Base-by-base conservation (phyloP, 2,888 invertebrate species). In the Atethmia centrago region DNA sequence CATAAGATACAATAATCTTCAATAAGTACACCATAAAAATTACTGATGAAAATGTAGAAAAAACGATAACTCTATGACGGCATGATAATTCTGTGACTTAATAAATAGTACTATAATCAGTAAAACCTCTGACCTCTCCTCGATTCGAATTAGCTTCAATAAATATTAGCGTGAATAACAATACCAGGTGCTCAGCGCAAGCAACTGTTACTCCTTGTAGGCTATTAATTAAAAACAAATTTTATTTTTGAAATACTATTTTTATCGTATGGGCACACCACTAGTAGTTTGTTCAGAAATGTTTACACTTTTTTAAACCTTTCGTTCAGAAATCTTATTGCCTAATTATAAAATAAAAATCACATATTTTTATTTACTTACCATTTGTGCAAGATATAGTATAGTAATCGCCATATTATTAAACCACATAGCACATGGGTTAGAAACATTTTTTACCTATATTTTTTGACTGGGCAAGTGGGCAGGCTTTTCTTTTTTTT, bases 281-380 rank as follows among this genome's bases (percentile, higher is more conserved):
- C 83, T 83, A 78, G 3, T 10, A 31, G 19, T 64, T 70, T 59
- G 83, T 83, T 78, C 73, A 59, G 71, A 71, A 83, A 83, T 55
- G 28, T 14, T 2, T 19, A 19, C 2, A 56, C 16, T 28, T 16
- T 25, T n/a, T 5, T 36, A 14, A 42, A 31, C 1, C 4, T 45
- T 65, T 66, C 77, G 77, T 80, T 79, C 63, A 47, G 66, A 64
- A 64, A n/a, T 49, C 3, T 7, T 16, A 9, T 21, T 31, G 5
- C 1, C 9, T 16, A n/a, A 16, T 12, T 19, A 19, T n/a, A 16
- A 10, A 25, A n/a, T 25, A 25, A 62, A 19, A 42, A 28, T 8
- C 8, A 8, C 3, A 16, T 14, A 61, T 10, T 10, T 61, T 36
- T 61, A 10, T n/a, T n/a, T 2, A n/a, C 28, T 58, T 19, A 21